Conservation (phyloP, 2,797 vertebrate species). For the Australoheros facetus region DNA sequence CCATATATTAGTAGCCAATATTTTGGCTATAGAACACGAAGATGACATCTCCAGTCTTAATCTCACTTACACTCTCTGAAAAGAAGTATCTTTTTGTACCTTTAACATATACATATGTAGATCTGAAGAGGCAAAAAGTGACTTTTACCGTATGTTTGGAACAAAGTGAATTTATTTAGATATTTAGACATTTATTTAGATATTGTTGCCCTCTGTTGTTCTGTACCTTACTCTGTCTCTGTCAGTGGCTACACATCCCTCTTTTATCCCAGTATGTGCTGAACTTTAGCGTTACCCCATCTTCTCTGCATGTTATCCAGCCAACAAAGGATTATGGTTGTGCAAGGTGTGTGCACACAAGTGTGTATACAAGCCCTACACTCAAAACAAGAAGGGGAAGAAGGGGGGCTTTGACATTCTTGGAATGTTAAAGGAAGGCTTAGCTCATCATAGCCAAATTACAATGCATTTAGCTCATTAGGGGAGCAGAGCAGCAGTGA, state of each 20-base stretch:
- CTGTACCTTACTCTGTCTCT: conserved; percentile 10
- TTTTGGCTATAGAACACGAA: not conserved
- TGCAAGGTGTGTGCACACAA: conserved; percentile 19
- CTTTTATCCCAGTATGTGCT: conserved; percentile 43
- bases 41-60: not conserved
- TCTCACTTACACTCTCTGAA: too few relatives aligned
- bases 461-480: conserved; percentile 72
- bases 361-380: conserved; percentile 22
- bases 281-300: conserved; percentile 44
- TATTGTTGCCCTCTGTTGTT: not conserved
- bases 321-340: conserved; percentile 69
- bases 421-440: conserved; percentile 63
- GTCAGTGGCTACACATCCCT: conserved; percentile 8
- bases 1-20: not conserved
- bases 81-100: too few relatives aligned
- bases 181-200: conserved; percentile 4
- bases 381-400: conserved; percentile 18
- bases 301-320: conserved; percentile 64
- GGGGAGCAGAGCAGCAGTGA: conserved; percentile 11
- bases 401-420: conserved; percentile 35
- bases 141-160: not conserved
- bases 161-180: not conserved
- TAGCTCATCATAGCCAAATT: conserved; percentile 68
- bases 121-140: not conserved
- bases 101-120: not conserved